Percentiles rank a stretch among this genome's conserved stretches.
Evolutionary conservation across 2,888 invertebrate species (phyloP).

Genomic region (Incurvaria masculella): DNA sequence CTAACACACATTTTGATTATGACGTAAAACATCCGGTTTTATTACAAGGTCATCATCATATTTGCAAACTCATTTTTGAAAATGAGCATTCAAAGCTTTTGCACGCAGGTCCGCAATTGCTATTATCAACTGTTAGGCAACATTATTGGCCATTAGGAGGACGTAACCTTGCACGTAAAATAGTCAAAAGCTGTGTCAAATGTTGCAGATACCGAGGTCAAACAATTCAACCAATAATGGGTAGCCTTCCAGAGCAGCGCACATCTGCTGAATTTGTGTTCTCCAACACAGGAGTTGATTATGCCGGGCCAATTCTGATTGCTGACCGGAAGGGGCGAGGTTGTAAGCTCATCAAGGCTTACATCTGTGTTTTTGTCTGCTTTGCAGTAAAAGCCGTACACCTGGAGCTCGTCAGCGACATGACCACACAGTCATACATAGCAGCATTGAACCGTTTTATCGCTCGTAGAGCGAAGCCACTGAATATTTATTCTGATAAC

Average conservation of each 20-base stretch:
- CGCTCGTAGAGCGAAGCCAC: conserved; percentile 10
- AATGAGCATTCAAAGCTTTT: conserved; percentile 6
- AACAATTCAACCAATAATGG: conserved; percentile 10
- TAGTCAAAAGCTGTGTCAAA: conserved; percentile 9
- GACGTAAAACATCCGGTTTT: too few species aligned
- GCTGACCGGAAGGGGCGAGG: conserved; percentile 14
- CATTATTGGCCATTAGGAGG: conserved; percentile 12
- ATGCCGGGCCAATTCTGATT: conserved; percentile 17
- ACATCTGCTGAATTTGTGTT: conserved; percentile 14
- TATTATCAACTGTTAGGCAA: conserved; percentile 10
- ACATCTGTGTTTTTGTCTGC: conserved; percentile 17
- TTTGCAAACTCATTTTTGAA: too few species aligned
- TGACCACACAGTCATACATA: conserved; percentile 14
- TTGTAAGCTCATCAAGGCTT: conserved; percentile 15
- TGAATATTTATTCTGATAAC: conserved; percentile 16
- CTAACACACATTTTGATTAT: too few species aligned
- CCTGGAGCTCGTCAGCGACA: conserved; percentile 16
- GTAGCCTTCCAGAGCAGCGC: conserved; percentile 6
- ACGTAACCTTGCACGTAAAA: conserved; percentile 9
- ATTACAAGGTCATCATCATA: too few species aligned
- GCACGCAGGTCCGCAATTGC: conserved; percentile 12
- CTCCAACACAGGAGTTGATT: conserved; percentile 13
- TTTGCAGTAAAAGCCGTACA: conserved; percentile 13
- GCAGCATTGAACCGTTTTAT: conserved; percentile 13
- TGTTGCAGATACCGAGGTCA: conserved; percentile 11